phyloP scores from a whole-genome alignment of 1,140 invertebrate genomes.

The Pseudomyrmex concolor region DNA sequence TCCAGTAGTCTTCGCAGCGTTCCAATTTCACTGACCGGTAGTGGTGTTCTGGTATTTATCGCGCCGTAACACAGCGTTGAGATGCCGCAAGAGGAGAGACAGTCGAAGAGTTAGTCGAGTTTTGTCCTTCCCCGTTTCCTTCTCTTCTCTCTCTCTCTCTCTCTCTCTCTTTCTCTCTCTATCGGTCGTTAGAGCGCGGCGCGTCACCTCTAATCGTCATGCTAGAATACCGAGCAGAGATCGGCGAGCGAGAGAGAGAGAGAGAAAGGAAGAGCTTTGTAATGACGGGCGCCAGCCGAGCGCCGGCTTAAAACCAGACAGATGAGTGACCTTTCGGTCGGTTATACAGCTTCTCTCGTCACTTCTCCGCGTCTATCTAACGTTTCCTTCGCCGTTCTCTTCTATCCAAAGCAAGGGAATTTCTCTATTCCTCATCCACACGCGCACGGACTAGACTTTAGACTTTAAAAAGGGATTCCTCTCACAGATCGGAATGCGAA shows the following conservation, averaged over 20 bases:
- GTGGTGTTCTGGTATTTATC: constrained; percentile 43
- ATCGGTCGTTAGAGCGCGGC: constrained; percentile 37
- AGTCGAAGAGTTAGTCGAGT: constrained; percentile 21
- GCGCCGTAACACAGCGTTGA: constrained; percentile 44
- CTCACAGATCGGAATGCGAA: not conserved
- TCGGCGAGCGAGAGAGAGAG: not conserved
- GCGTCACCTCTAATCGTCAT: constrained; percentile 50
- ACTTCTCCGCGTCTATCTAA: constrained; percentile 14
- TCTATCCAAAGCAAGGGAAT: not conserved
- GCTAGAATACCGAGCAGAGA: constrained; percentile 42
- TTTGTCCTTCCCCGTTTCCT: not conserved
- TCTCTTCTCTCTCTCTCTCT: too few relatives aligned
- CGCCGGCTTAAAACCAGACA: constrained; percentile 56
- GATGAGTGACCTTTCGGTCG: constrained; percentile 61
- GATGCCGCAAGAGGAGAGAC: not conserved
- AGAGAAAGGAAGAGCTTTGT: constrained; percentile 33
- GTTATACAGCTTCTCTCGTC: constrained; percentile 31
- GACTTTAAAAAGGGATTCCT: too few relatives aligned
- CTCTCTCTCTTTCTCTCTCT: not conserved
- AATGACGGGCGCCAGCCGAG: constrained; percentile 42
- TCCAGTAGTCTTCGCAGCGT: constrained; percentile 10
- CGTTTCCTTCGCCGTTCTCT: not conserved
- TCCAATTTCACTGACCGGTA: constrained; percentile 47
- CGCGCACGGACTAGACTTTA: too few relatives aligned
- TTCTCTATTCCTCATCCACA: too few relatives aligned